Evolutionary conservation across 2,113 vertebrate genomes (phyloP), one percentile per base, ranked within the genome.

Genomic region (Caranx ignobilis): DNA sequence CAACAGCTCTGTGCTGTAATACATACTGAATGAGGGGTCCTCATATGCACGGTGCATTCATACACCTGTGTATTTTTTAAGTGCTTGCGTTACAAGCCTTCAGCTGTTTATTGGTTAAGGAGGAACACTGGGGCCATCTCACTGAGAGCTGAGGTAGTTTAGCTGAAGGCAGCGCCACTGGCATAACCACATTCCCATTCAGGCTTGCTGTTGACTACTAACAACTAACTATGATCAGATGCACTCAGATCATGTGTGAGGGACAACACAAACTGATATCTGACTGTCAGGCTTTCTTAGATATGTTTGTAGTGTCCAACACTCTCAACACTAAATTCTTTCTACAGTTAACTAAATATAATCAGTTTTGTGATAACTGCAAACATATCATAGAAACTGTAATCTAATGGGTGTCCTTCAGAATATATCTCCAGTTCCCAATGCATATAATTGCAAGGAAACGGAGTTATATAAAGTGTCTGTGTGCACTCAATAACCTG

Each of bases 81-180:
- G 47, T 19, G 39, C 2, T 43, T 62, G 32, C 21, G 12, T 61
- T 61, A 45, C 39, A 67, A 21, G 9, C 37, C 10, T n/a, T 10
- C 11, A 2, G 37, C n/a, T 76, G 67, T 77, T 64, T 79, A 6
- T 48, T 52, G 21, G 71, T 71, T 50, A 54, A 26, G 31, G 26
- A 45, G 26, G 37, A 66, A 11, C 26, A 11, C 41, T 50, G 39
- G 31, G 54, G 48, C 39, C 79, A 31, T 56, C 55, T 82, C 50
- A 21, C 59, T 41, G 47, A 74, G 69, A 79, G 60, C 45, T 64
- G 41, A 78, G 59, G 41, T 61, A 47, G 45, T 88, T 81, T 70
- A 74, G 82, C 73, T 87, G 75, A 71, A 75, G 76, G 83, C 76
- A 50, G 63, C 75, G 68, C 76, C 73, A 63, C 48, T n/a, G 74